phyloP scores from a whole-genome alignment of 2,113 vertebrate genomes.

The Gorsachius goisagi region DNA sequence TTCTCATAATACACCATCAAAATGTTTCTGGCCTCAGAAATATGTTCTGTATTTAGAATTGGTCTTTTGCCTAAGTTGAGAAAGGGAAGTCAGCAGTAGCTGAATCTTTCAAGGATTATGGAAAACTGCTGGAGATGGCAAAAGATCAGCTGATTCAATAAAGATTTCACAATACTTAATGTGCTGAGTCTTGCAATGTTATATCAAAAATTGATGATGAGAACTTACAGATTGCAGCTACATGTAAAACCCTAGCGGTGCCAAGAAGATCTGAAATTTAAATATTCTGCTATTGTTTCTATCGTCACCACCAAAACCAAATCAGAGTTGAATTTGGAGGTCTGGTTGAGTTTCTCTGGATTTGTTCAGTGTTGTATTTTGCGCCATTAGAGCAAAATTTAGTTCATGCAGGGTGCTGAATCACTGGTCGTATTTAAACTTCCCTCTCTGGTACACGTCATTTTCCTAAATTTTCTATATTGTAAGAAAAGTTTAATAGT shows the following conservation, averaged over 20 bases:
- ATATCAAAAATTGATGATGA: not conserved
- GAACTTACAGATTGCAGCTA: not conserved
- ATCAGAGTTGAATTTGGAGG: not conserved
- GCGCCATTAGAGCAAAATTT: not conserved
- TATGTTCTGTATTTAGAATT: conserved; percentile 13
- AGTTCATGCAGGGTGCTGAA: not conserved
- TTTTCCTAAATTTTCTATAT: not conserved
- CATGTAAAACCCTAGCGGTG: not conserved
- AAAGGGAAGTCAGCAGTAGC: not conserved
- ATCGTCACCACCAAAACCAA: not conserved
- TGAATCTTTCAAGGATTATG: not conserved
- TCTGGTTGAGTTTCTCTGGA: not conserved
- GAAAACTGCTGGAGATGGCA: not conserved
- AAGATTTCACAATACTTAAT: not conserved
- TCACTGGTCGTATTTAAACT: not conserved
- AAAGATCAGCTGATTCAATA: not conserved
- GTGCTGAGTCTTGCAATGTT: not conserved
- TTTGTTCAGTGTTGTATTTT: not conserved
- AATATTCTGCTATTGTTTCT: not conserved
- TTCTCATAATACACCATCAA: not conserved
- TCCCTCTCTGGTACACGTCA: not conserved
- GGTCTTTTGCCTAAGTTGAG: not conserved
- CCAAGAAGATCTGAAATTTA: not conserved
- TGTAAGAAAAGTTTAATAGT: not conserved
- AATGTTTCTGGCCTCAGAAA: not conserved